Evolutionary conservation across 2,888 invertebrate genomes (phyloP), one percentile per base, ranked within the genome.

Genomic region (Eupithecia subfuscata): DNA sequence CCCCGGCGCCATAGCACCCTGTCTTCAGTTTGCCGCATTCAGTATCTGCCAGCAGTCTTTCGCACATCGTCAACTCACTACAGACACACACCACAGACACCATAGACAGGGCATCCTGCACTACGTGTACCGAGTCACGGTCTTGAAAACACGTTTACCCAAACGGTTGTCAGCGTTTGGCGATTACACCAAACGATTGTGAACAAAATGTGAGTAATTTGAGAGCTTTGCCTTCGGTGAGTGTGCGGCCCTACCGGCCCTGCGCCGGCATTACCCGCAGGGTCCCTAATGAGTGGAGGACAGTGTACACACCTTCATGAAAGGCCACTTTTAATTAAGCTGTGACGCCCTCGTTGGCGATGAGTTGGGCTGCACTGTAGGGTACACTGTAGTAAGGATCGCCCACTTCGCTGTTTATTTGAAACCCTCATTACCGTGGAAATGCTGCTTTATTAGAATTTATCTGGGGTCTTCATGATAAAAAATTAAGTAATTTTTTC

Each of bases 271-370:
- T n/a, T 30, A 68, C 73, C 70, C 74, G 68, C 37, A 25, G 71
- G 78, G 48, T 71, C 73, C 75, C 73, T 78, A 77, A 81, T 75
- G 81, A 79, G 52, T 73, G 76, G 70, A 69, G 75, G 79, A 69
- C 77, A 67, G 70, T 79, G 78, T 76, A 75, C 72, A 78, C 77
- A 69, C 74, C 78, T 78, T 79, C 77, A 78, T 77, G 71, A 72
- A 71, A 75, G 63, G 60, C 73, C 76, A 76, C 76, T 75, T 75
- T 71, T 76, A 78, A 78, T 78, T 45, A 76, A 76, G 73, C 74
- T 75, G 73, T 71, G 79, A 69, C 72, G 45, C 18, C 56, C 25
- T 67, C 67, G 48, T 12, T 45, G n/a, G 45, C 40, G 70, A 69
- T 70, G 25, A 69, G 69, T 70, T 48, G 70, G 73, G 67, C 71